Evolutionary conservation across 64 coral and sea anemone species (phyloP).

Genomic region (Porites lutea): DNA sequence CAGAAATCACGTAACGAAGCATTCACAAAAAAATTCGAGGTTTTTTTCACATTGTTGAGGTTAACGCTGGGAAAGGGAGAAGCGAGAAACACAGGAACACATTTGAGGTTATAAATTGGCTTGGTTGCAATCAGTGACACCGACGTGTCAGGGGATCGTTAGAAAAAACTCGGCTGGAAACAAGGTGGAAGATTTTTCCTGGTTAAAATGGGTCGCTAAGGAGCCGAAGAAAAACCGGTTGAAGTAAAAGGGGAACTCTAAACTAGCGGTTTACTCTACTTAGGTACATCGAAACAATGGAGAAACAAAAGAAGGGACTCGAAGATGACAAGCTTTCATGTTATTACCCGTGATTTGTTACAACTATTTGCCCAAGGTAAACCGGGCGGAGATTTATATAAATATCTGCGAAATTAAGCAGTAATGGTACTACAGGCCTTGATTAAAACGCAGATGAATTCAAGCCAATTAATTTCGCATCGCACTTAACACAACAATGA

Average conservation of each 20-base stretch:
- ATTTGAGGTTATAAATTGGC: no score
- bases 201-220: not conserved
- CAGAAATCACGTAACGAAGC: no score
- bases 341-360: not conserved
- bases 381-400: not conserved
- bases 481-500: no score
- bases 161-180: no score
- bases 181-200: not conserved
- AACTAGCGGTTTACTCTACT: not conserved
- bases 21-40: no score
- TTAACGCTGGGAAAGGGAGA: no score
- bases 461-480: no score
- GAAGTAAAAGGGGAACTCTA: not conserved
- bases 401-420: not conserved
- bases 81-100: no score
- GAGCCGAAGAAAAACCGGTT: not conserved
- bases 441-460: no score
- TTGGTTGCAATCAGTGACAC: no score
- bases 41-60: no score
- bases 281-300: not conserved
- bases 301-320: not conserved
- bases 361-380: constrained; percentile 2
- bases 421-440: not conserved
- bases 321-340: not conserved
- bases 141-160: no score